These are phyloP conservation scores for Callipepla californica DNA, from an alignment of 2,113 vertebrate species.

Conservation along the genomic window DNA sequence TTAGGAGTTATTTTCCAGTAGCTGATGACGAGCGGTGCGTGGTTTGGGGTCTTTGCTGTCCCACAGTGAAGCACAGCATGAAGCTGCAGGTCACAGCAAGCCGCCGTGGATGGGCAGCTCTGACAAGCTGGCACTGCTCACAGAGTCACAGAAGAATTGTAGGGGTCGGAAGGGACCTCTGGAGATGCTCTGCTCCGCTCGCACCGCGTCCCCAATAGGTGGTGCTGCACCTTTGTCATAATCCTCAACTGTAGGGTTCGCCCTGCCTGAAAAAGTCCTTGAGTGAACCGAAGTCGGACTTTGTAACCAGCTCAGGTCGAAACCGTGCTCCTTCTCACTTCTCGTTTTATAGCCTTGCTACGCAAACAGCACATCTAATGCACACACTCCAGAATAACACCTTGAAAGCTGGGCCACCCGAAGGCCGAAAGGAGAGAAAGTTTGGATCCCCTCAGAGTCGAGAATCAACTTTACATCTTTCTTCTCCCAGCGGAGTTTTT, in stretches of 20 bases:
- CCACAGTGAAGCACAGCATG: no score
- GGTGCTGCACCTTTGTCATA: conserved; percentile 52
- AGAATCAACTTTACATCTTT: background rate
- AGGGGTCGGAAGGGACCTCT: no score
- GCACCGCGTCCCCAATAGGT: conserved; percentile 36
- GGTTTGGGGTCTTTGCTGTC: background rate
- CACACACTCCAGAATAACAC: background rate
- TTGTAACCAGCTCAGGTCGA: background rate
- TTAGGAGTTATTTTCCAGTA: background rate
- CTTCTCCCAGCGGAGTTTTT: background rate
- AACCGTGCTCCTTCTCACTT: background rate
- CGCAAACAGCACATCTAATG: background rate
- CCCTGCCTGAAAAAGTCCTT: background rate
- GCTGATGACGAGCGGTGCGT: background rate
- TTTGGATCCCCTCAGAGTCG: background rate
- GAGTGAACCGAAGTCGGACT: background rate
- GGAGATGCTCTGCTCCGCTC: no score
- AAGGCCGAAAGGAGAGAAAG: background rate
- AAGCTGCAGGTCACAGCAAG: no score
- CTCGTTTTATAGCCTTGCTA: background rate
- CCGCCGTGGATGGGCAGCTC: no score
- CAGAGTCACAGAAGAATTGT: no score
- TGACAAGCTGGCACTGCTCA: no score
- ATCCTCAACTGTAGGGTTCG: background rate
- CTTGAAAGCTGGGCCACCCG: background rate